phyloP scores from a whole-genome alignment of 1,140 invertebrate species.

The Zaprionus vittiger region DNA sequence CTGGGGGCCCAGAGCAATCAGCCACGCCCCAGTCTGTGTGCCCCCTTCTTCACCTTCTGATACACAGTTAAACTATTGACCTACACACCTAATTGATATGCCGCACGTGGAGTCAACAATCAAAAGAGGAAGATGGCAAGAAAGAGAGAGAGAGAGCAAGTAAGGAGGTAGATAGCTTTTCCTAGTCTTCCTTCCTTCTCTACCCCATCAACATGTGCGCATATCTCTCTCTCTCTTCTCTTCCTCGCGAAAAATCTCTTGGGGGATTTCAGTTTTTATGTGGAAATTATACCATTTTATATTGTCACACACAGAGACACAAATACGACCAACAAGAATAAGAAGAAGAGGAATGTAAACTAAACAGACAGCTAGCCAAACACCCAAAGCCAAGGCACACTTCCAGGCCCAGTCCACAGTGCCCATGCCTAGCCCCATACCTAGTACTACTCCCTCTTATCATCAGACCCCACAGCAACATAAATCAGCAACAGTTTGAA shows the following conservation, averaged over 20 bases:
- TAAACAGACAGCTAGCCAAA: conserved; percentile 54
- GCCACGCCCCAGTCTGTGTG: neutral
- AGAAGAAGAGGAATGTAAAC: conserved; percentile 48
- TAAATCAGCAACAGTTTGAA: conserved; percentile 75
- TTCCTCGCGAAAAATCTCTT: conserved; percentile 56
- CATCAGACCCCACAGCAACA: conserved; percentile 27
- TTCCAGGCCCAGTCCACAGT: conserved; percentile 2
- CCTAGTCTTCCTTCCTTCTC: neutral
- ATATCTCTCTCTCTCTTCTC: neutral
- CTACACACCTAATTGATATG: conserved; percentile 76
- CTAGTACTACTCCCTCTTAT: neutral
- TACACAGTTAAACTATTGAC: conserved; percentile 66
- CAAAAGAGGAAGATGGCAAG: conserved; percentile 31
- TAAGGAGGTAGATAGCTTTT: neutral
- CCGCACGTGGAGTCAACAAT: conserved; percentile 62
- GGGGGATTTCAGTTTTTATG: conserved; percentile 69
- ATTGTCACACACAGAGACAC: conserved; percentile 55
- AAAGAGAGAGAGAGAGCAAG: no score
- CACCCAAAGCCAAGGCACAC: neutral
- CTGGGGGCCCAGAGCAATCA: conserved; percentile 10
- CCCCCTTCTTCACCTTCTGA: neutral
- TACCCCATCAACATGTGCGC: neutral
- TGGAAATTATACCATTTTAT: conserved; percentile 76
- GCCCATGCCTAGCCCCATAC: neutral
- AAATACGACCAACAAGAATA: conserved; percentile 1